Percentiles rank a stretch among this genome's conserved stretches.
phyloP scores from a whole-genome alignment of 2,113 vertebrate genomes.

The Choloepus hoffmanni region DNA sequence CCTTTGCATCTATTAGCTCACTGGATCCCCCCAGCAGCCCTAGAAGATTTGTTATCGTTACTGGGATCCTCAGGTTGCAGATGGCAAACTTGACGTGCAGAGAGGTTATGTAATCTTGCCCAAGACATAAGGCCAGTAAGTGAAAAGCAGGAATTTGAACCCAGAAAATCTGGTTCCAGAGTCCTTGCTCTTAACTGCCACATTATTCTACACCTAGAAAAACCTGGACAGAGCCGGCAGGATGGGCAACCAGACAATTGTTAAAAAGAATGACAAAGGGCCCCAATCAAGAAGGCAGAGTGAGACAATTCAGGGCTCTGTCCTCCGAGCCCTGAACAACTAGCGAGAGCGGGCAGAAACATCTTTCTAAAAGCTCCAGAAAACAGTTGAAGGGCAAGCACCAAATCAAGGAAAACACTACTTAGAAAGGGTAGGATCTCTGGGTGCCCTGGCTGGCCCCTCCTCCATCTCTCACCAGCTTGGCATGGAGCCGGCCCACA shows the following conservation, averaged over 20 bases:
- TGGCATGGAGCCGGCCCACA: no score
- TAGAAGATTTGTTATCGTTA: rapidly evolving
- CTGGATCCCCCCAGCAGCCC: neutral
- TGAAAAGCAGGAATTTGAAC: neutral
- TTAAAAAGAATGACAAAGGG: neutral
- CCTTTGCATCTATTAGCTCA: rapidly evolving
- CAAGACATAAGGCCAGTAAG: neutral
- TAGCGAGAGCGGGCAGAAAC: no score
- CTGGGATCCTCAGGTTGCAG: neutral
- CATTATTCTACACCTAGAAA: neutral
- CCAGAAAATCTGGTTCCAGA: neutral
- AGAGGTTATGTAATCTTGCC: neutral
- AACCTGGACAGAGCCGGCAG: rapidly evolving
- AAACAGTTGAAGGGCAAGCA: no score
- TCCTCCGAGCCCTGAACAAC: no score
- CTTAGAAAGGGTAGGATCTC: no score
- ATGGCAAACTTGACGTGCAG: neutral
- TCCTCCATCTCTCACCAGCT: no score
- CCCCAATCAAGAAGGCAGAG: no score
- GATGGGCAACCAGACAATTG: no score
- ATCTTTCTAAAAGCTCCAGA: no score
- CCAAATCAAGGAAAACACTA: no score
- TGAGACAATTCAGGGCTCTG: neutral
- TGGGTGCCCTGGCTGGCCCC: no score
- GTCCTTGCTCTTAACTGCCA: neutral